Evolutionary conservation across 2,888 invertebrate species (phyloP).

Genomic region (Drosophila gaucha): DNA sequence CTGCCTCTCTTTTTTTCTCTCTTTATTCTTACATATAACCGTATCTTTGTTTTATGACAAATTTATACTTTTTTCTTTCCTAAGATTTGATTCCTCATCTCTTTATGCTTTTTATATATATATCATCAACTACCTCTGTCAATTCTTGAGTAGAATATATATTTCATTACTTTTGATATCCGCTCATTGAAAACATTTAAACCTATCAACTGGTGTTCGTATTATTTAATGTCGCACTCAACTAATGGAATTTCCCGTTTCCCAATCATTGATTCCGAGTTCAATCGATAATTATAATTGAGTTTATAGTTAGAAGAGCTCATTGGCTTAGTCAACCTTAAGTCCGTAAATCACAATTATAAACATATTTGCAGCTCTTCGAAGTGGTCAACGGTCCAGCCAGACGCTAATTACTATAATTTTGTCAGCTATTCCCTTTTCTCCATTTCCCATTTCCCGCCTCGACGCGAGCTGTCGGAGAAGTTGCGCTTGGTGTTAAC

Average conservation of each 20-base stretch:
- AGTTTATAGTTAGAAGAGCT: neutral
- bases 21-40: too few relatives aligned
- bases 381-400: conserved; percentile 8
- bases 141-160: too few relatives aligned
- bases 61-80: too few relatives aligned
- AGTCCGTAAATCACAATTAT: conserved; percentile 41
- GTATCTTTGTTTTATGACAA: too few relatives aligned
- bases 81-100: too few relatives aligned
- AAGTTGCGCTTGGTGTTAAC: conserved; percentile 44
- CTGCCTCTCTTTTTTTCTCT: too few relatives aligned
- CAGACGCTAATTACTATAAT: conserved; percentile 61
- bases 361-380: conserved; percentile 31
- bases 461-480: conserved; percentile 19
- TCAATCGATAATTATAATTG: conserved; percentile 17
- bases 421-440: conserved; percentile 35
- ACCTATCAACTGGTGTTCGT: neutral
- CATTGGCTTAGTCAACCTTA: neutral
- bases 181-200: neutral
- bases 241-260: neutral
- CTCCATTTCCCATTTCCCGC: neutral
- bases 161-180: too few relatives aligned
- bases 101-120: too few relatives aligned
- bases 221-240: neutral
- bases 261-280: neutral
- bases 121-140: too few relatives aligned